Percentiles rank a stretch among this genome's conserved stretches.
phyloP scores from a whole-genome alignment of 2,797 vertebrate species.

The Salarias fasciatus region DNA sequence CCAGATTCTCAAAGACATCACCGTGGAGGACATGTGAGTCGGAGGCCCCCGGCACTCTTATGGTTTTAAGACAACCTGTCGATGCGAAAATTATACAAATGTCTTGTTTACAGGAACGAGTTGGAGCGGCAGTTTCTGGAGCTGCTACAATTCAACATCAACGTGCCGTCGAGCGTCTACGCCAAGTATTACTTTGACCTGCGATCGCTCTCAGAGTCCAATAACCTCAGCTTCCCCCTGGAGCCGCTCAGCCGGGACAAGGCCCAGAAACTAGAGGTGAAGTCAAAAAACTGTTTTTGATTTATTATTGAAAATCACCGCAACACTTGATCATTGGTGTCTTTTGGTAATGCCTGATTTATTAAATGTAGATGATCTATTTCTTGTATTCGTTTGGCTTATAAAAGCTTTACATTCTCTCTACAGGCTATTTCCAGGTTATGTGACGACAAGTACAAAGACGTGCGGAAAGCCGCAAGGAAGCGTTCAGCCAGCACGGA shows the following conservation, averaged over 20 bases:
- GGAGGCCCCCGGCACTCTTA: too few species aligned
- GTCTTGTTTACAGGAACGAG: conserved; percentile 88
- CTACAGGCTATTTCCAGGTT: conserved; percentile 93
- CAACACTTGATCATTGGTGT: too few species aligned
- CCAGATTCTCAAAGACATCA: conserved; percentile 98
- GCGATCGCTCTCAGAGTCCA: conserved; percentile 93
- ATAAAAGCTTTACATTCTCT: neutral
- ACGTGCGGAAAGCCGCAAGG: conserved; percentile 86
- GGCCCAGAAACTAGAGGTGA: conserved; percentile 94
- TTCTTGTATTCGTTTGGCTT: too few species aligned
- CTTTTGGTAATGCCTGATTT: too few species aligned
- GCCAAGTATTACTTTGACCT: conserved; percentile 99
- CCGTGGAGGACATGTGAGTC: conserved; percentile 96
- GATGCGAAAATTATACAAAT: too few species aligned
- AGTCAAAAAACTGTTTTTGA: too few species aligned
- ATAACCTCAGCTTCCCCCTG: conserved; percentile 94
- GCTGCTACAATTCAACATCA: conserved; percentile 98
- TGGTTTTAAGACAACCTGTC: too few species aligned
- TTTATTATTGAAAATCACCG: too few species aligned
- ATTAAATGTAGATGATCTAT: too few species aligned
- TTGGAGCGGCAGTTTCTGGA: conserved; percentile 96
- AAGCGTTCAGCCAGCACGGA: conserved; percentile 93
- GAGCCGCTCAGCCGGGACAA: conserved; percentile 94
- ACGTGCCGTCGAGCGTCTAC: conserved; percentile 97
- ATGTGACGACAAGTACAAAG: conserved; percentile 94